A percentile compares a stretch with the other conserved stretches of the same genome.
Conservation (phyloP, 2,113 vertebrate genomes). For the Myotis yumanensis region DNA sequence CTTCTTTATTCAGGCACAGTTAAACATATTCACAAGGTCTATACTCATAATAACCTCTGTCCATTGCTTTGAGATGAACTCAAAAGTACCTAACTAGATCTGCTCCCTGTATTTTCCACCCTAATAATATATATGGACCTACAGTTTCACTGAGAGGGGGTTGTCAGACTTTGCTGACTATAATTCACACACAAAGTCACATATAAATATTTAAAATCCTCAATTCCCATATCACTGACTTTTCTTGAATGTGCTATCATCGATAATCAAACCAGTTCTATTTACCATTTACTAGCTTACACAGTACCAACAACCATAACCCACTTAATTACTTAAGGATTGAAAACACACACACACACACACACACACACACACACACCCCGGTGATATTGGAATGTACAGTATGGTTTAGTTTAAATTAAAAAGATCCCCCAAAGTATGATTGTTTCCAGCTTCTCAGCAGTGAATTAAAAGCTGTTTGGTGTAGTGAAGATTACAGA, state of each 20-base stretch:
- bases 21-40: background rate
- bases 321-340: slow-evolving; percentile 75
- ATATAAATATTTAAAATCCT: slow-evolving; percentile 42
- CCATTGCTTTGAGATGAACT: background rate
- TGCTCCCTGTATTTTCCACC: background rate
- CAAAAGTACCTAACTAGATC: background rate
- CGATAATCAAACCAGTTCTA: slow-evolving; percentile 67
- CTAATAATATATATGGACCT: background rate
- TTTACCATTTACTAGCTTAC: slow-evolving; percentile 71
- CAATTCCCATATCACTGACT: background rate
- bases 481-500: slow-evolving; percentile 78
- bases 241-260: slow-evolving; percentile 52
- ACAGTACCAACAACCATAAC: slow-evolving; percentile 59
- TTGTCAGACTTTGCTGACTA: slow-evolving; percentile 55
- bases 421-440: slow-evolving; percentile 74
- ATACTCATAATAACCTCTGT: background rate
- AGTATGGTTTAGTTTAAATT: slow-evolving; percentile 74
- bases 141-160: background rate
- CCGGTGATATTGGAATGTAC: slow-evolving; percentile 61
- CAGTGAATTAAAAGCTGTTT: slow-evolving; percentile 81
- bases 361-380: slow-evolving; percentile 8
- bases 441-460: slow-evolving; percentile 74
- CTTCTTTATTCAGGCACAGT: background rate
- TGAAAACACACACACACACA: slow-evolving; percentile 31
- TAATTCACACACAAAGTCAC: slow-evolving; percentile 11